Percentiles rank a stretch among this genome's conserved stretches.
Evolutionary conservation across 2,797 vertebrate genomes (phyloP).

Genomic region (Tympanoctomys barrerae): DNA sequence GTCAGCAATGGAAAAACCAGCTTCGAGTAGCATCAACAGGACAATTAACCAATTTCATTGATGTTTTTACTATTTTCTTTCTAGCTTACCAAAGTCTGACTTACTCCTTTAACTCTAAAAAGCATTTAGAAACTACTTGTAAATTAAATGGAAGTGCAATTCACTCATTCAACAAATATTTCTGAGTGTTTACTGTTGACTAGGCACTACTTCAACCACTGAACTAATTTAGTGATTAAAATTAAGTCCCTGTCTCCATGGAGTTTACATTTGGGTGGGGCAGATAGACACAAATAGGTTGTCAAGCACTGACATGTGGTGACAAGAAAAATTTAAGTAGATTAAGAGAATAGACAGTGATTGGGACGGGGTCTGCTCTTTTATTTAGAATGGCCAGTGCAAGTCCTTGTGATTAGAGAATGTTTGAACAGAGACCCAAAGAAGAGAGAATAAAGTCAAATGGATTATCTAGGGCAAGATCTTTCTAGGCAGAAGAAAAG

Average conservation of each 20-base stretch:
- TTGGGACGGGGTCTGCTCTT: neutral
- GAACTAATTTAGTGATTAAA: slow-evolving; percentile 16
- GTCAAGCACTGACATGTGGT: neutral
- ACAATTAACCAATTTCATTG: slow-evolving; percentile 45
- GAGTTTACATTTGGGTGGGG: neutral
- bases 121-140: neutral
- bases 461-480: neutral
- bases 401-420: neutral
- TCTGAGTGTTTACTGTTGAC: neutral
- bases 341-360: neutral
- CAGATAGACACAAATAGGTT: neutral
- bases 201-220: neutral
- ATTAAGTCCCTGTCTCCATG: slow-evolving; percentile 13
- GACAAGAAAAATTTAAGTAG: slow-evolving; percentile 38
- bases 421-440: neutral
- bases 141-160: neutral
- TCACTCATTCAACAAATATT: slow-evolving; percentile 12
- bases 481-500: neutral
- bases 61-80: slow-evolving; percentile 47
- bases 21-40: slow-evolving; percentile 7
- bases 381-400: neutral
- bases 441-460: neutral
- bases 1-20: slow-evolving; percentile 44
- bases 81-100: neutral
- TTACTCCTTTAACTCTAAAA: slow-evolving; percentile 54